A percentile compares a stretch with the other conserved stretches of the same genome.
Conservation (phyloP, 2,797 vertebrate species). For the Pipistrellus kuhlii region DNA sequence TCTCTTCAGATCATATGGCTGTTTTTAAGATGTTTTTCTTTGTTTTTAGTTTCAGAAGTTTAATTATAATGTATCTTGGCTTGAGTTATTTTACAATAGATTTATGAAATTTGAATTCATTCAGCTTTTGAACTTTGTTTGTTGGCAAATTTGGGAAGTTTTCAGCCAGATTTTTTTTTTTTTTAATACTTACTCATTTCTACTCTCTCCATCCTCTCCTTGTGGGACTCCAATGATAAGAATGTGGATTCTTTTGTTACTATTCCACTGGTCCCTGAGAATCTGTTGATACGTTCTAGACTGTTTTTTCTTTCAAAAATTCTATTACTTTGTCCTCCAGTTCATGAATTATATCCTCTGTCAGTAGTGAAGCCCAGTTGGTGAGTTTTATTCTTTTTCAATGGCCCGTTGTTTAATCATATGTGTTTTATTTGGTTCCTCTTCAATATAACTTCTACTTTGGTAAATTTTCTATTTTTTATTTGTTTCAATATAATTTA, state of each 20-base stretch:
- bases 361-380: neutral
- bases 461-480: neutral
- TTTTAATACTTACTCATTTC: neutral
- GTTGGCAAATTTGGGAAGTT: neutral
- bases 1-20: too few relatives aligned
- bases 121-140: neutral
- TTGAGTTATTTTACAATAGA: neutral
- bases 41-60: neutral
- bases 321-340: neutral
- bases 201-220: neutral
- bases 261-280: neutral
- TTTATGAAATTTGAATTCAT: neutral
- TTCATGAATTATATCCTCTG: neutral
- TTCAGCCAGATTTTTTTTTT: neutral
- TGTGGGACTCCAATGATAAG: neutral
- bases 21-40: neutral
- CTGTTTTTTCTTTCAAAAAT: neutral
- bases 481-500: neutral
- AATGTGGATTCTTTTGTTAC: neutral
- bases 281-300: neutral
- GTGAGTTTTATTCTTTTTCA: neutral
- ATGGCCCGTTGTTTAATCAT: neutral
- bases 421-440: neutral
- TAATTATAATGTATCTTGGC: neutral
- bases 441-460: neutral